Conservation (phyloP, 1,140 invertebrate species). For the Dendroctonus ponderosae region DNA sequence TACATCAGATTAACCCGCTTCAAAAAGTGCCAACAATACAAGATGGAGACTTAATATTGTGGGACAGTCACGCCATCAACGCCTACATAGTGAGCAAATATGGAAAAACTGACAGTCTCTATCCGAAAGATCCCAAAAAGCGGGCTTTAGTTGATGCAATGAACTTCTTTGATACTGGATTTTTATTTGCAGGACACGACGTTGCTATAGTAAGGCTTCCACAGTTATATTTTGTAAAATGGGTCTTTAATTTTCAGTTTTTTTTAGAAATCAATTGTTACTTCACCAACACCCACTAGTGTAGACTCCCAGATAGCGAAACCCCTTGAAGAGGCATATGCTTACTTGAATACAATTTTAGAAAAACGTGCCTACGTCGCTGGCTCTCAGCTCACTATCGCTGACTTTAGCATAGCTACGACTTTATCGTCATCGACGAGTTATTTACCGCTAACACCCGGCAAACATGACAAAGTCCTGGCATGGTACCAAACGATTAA, state of each 20-base stretch:
- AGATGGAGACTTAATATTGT: constrained; percentile 65
- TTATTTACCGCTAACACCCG: constrained; percentile 28
- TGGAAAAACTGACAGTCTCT: constrained; percentile 32
- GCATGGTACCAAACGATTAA: constrained; percentile 16
- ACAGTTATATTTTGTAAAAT: not conserved
- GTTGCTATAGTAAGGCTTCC: constrained; percentile 20
- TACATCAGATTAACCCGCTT: constrained; percentile 60
- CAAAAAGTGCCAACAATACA: constrained; percentile 67
- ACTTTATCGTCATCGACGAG: constrained; percentile 46
- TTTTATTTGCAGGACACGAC: not conserved
- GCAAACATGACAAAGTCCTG: constrained; percentile 9
- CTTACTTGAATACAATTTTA: constrained; percentile 33
- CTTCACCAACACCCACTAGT: not conserved
- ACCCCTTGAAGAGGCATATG: constrained; percentile 22
- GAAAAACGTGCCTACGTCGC: constrained; percentile 37
- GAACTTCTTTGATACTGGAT: not conserved
- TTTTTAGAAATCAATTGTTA: constrained; percentile 1
- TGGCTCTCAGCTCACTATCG: constrained; percentile 54
- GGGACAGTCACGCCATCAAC: constrained; percentile 67
- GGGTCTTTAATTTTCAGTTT: not conserved
- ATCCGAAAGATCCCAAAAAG: constrained; percentile 1
- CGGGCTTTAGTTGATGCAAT: constrained; percentile 1
- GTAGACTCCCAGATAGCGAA: not conserved
- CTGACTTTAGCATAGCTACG: constrained; percentile 50
- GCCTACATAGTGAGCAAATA: constrained; percentile 60